A percentile compares a stretch with the other conserved stretches of the same genome.
Evolutionary conservation across 2,888 invertebrate species (phyloP).

Genomic region (Oegoconia quadripuncta): DNA sequence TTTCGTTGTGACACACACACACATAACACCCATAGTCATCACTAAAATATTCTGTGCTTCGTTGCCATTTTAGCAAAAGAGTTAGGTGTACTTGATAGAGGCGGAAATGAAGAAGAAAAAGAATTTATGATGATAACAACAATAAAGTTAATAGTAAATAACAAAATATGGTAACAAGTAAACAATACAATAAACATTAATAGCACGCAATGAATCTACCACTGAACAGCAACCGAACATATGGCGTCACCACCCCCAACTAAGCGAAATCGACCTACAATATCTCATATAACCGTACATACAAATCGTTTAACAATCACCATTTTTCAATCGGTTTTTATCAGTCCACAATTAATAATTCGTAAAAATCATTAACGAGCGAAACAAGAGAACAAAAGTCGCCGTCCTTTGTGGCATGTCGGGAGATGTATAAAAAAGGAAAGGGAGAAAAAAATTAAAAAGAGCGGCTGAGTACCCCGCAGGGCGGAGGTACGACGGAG

Average conservation of each 20-base stretch:
- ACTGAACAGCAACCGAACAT: constrained; percentile 5
- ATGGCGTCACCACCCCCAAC: constrained; percentile 6
- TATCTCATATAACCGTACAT: constrained; percentile 19
- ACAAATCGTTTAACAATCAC: constrained; percentile 54
- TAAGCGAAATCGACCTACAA: constrained; percentile 5
- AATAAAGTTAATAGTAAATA: background rate
- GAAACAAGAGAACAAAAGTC: constrained; percentile 75
- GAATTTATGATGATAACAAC: background rate
- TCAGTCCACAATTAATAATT: constrained; percentile 73
- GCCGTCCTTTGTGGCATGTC: constrained; percentile 70
- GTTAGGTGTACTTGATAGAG: too few relatives aligned
- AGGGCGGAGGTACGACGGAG: constrained; percentile 42
- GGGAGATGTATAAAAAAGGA: constrained; percentile 50
- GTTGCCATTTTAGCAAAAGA: too few relatives aligned
- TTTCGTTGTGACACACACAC: too few relatives aligned
- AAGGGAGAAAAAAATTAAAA: constrained; percentile 41
- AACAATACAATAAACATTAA: background rate
- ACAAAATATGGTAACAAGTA: background rate
- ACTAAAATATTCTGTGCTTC: too few relatives aligned
- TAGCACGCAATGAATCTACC: background rate
- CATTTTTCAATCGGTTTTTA: constrained; percentile 73
- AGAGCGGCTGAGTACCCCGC: constrained; percentile 46
- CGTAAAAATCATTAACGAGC: constrained; percentile 76
- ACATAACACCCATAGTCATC: too few relatives aligned
- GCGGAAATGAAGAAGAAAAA: background rate